Evolutionary conservation across 2,888 invertebrate genomes (phyloP), one percentile per base, ranked within the genome.

Genomic region (Aporophyla nigra): DNA sequence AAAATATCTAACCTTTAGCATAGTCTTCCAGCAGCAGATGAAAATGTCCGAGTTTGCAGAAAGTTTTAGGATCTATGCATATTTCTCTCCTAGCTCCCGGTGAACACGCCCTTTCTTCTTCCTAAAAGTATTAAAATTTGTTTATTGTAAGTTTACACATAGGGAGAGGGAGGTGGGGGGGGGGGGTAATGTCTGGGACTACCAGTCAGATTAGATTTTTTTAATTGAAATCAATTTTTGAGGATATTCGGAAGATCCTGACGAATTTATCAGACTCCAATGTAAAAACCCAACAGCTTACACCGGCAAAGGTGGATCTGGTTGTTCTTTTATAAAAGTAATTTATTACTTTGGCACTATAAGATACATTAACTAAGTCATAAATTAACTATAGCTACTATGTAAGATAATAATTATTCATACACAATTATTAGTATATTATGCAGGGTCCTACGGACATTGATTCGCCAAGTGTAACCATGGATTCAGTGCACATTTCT

Each of bases 11-110:
- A 99, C 99, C 99, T 98, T 99, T 99, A 51, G 98, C 97, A 97
- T 98, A 99, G 92, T 99, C 99, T 94, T 99, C 99, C 27, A 99
- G 96, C 3, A 99, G 97, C 53, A 99, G 97, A 95, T 99, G 99
- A 91, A 99, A 98, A 96, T 99, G 99, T 4, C 99, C 99, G 73
- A 99, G 96, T 96, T 99, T 99, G 92, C 99, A 99, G 95, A 98
- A 99, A 4, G 99, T 98, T 93, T 98, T 98, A 1, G 99, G 98
- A 94, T 99, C 98, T 86, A 99, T 98, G 89, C 98, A 98, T 83
- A 98, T 98, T 78, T 98, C 97, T 93, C 98, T 95, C 85, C 97
- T 95, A 10, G 90, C 94, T 14, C 94, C 96, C 0, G 96, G 96
- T 12, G 96, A 96, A 86, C 95, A 94, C 12, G 94, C 96, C 77